Conservation (phyloP, 2,113 vertebrate species). For the Columba livia region DNA sequence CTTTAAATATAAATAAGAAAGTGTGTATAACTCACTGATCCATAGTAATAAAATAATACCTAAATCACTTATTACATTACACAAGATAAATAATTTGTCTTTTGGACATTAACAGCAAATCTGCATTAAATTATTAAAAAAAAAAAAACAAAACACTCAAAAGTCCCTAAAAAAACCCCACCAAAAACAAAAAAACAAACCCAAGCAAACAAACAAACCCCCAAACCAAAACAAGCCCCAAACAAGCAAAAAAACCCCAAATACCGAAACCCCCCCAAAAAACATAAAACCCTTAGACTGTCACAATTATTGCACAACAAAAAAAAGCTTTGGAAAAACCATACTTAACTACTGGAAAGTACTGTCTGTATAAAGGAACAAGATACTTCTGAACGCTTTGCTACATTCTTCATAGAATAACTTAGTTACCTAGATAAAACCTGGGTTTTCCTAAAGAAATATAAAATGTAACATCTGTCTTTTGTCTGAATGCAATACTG, state of each 20-base stretch:
- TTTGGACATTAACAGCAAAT: slow-evolving; percentile 65
- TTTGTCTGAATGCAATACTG: neutral
- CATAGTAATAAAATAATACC: slow-evolving; percentile 68
- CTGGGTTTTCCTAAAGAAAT: neutral
- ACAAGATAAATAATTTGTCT: slow-evolving; percentile 73
- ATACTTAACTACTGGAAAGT: slow-evolving; percentile 62
- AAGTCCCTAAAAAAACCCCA: neutral
- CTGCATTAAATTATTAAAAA: slow-evolving; percentile 70
- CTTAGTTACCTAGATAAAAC: slow-evolving; percentile 12
- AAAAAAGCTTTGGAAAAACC: slow-evolving; percentile 44
- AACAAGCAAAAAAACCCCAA: neutral
- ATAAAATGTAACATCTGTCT: neutral
- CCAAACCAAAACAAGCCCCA: neutral
- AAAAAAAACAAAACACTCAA: neutral
- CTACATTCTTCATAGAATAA: slow-evolving; percentile 66
- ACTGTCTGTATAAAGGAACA: slow-evolving; percentile 50
- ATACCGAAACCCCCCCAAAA: slow-evolving; percentile 42
- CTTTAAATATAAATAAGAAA: slow-evolving; percentile 84
- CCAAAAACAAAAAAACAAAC: neutral
- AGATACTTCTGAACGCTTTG: neutral
- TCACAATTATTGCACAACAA: slow-evolving; percentile 84
- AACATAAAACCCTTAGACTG: neutral
- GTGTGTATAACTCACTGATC: slow-evolving; percentile 77
- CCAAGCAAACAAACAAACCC: neutral
- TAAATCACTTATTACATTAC: slow-evolving; percentile 57